Conservation (phyloP, 2,797 vertebrate genomes). For the Meda fulgida region DNA sequence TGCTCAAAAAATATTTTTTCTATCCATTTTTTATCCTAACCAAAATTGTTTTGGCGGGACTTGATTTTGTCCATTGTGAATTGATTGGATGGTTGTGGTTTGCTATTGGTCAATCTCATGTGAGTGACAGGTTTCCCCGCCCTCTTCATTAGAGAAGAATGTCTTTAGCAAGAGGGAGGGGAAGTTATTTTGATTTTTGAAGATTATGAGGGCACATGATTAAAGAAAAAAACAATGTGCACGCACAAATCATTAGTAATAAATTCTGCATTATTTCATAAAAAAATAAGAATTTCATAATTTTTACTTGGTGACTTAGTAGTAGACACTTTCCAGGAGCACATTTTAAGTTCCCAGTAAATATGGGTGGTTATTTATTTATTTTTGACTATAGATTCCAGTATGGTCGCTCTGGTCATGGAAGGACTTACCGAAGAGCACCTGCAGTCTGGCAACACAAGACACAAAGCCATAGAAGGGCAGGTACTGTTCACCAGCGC, state of each 20-base stretch:
- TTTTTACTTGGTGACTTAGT: not conserved
- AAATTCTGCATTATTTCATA: not conserved
- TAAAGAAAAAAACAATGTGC: not conserved
- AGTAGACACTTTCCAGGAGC: not conserved
- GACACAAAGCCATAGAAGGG: slow-evolving; percentile 76
- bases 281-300: not conserved
- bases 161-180: no score
- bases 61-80: not conserved
- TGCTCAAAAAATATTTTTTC: not conserved
- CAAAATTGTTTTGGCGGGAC: not conserved
- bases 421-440: slow-evolving; percentile 74
- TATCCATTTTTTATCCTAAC: not conserved
- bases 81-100: not conserved
- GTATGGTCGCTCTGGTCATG: not conserved
- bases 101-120: not conserved
- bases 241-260: not conserved
- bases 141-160: no score
- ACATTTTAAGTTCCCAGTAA: not conserved
- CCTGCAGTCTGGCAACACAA: slow-evolving; percentile 76
- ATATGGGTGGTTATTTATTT: not conserved
- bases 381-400: not conserved
- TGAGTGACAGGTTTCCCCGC: not conserved
- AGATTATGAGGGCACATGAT: not conserved
- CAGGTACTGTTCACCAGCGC: slow-evolving; percentile 73
- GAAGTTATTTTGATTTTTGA: not conserved